phyloP scores from a whole-genome alignment of 2,797 vertebrate species.

The Ambastaia sidthimunki region DNA sequence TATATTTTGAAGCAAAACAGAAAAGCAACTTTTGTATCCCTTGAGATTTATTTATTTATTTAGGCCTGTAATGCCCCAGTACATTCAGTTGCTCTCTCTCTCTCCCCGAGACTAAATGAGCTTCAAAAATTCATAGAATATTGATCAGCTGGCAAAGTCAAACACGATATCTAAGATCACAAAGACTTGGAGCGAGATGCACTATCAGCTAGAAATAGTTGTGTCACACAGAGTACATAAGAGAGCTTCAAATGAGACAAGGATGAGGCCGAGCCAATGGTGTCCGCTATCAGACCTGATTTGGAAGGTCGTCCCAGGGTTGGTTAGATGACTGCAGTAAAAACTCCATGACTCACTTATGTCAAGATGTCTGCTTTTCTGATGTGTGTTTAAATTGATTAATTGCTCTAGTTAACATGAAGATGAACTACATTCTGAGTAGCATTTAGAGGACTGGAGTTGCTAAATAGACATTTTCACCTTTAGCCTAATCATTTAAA shows the following conservation, averaged over 20 bases:
- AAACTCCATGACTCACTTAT: conserved; percentile 7
- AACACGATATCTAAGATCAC: conserved; percentile 67
- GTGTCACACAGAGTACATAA: conserved; percentile 52
- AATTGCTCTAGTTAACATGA: background rate
- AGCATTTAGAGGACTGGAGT: too few species aligned
- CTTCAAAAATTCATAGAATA: conserved; percentile 81
- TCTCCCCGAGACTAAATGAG: conserved; percentile 61
- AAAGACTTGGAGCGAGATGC: conserved; percentile 58
- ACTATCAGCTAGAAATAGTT: conserved; percentile 59
- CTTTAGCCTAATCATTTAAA: background rate
- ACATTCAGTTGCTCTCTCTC: conserved; percentile 26
- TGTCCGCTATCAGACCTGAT: conserved; percentile 31
- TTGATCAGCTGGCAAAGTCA: conserved; percentile 75
- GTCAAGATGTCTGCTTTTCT: background rate
- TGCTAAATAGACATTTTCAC: conserved; percentile 21
- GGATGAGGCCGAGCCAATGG: conserved; percentile 52
- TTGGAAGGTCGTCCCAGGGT: conserved; percentile 35
- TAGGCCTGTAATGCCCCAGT: conserved; percentile 45
- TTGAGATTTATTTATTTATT: conserved; percentile 11
- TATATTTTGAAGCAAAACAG: conserved; percentile 9
- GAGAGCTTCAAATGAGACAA: conserved; percentile 43
- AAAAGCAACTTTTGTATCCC: conserved; percentile 6
- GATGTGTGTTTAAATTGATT: conserved; percentile 21
- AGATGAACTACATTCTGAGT: background rate
- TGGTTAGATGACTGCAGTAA: conserved; percentile 32